phyloP scores from a whole-genome alignment of 2,797 vertebrate species.

The Phataginus tricuspis region DNA sequence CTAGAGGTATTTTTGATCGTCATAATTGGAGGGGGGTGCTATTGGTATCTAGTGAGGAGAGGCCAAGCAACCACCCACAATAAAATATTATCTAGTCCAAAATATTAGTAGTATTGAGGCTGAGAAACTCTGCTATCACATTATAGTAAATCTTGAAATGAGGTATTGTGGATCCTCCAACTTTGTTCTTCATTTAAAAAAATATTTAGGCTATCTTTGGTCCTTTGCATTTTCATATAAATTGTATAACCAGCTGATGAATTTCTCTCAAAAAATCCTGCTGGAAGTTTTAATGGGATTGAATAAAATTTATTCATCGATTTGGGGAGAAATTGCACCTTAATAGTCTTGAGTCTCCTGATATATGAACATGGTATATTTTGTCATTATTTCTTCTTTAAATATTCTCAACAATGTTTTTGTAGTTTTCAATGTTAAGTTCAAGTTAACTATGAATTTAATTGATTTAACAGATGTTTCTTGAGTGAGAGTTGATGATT shows the following conservation, averaged over 20 bases:
- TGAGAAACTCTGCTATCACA: background rate
- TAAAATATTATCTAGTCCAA: background rate
- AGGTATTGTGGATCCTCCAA: background rate
- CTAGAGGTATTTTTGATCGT: background rate
- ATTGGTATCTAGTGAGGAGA: background rate
- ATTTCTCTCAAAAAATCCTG: background rate
- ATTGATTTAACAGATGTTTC: slow-evolving; percentile 16
- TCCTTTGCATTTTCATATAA: background rate
- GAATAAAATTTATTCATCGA: background rate
- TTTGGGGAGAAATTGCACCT: background rate
- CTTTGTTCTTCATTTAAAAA: background rate
- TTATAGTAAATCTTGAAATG: background rate
- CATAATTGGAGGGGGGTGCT: background rate
- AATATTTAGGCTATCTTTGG: background rate
- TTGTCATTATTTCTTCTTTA: slow-evolving; percentile 30
- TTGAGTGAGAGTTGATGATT: background rate
- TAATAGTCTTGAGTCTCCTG: background rate
- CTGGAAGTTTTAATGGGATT: background rate
- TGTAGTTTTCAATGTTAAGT: background rate
- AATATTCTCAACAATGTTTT: slow-evolving; percentile 4
- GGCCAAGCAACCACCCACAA: background rate
- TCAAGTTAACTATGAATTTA: background rate
- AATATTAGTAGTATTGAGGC: background rate
- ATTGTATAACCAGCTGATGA: background rate
- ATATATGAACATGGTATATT: background rate